A percentile compares a stretch with the other conserved stretches of the same genome.
These are phyloP conservation scores for Epizoanthus rinbou DNA, from an alignment of 92 coral and sea anemone genomes.

Conservation along the genomic window DNA sequence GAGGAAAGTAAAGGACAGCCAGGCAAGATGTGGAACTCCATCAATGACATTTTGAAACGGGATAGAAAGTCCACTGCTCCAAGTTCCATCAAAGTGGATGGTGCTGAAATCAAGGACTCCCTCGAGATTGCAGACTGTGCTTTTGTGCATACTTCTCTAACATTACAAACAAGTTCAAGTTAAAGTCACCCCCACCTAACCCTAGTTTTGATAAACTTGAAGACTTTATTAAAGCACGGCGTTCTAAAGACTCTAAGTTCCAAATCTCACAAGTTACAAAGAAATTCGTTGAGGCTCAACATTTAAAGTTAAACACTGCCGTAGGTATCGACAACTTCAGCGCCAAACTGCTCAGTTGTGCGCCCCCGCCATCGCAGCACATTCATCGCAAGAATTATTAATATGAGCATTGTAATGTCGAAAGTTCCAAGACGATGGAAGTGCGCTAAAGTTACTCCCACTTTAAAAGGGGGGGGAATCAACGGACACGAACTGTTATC, in stretches of 20 bases:
- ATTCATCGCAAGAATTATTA: conserved; percentile 37
- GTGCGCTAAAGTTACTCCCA: conserved; percentile 36
- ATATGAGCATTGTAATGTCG: conserved; percentile 34
- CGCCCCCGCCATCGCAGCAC: conserved; percentile 36
- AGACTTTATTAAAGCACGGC: conserved; percentile 10
- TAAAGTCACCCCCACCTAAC: conserved; percentile 1
- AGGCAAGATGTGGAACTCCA: conserved; percentile 27
- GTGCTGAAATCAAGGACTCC: conserved; percentile 26
- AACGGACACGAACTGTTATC: conserved; percentile 38
- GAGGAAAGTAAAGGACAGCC: conserved; percentile 33
- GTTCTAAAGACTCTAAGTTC: conserved; percentile 30
- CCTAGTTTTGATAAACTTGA: conserved; percentile 15
- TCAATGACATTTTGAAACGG: conserved; percentile 15
- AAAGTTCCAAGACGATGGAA: conserved; percentile 33
- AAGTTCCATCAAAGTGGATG: conserved; percentile 21
- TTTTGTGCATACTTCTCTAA: conserved; percentile 31
- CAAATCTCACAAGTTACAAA: conserved; percentile 15
- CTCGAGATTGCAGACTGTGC: conserved; percentile 36
- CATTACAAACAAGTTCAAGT: neutral
- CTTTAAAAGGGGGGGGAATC: conserved; percentile 35
- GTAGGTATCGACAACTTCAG: conserved; percentile 17
- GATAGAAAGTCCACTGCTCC: conserved; percentile 7
- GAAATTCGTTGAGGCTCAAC: conserved; percentile 15
- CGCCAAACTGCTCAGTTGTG: conserved; percentile 39
- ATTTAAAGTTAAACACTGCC: conserved; percentile 28